A percentile compares a stretch with the other conserved stretches of the same genome.
phyloP scores from a whole-genome alignment of 2,113 vertebrate species.

The Erythrocercus mccallii region DNA sequence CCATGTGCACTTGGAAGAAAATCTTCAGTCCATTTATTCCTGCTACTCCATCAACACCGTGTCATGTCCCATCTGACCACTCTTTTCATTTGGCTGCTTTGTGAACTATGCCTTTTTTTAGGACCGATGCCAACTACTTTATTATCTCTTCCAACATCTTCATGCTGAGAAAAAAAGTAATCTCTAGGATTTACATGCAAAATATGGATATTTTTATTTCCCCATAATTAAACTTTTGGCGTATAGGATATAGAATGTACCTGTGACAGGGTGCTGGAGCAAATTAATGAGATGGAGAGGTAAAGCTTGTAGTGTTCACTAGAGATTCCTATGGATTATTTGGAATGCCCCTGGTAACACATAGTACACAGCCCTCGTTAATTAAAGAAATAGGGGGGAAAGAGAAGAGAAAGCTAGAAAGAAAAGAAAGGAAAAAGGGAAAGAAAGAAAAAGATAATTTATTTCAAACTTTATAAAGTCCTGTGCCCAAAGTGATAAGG shows the following conservation, averaged over 20 bases:
- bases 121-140: neutral
- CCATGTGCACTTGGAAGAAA: neutral
- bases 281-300: neutral
- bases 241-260: neutral
- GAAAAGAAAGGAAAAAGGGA: neutral
- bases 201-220: neutral
- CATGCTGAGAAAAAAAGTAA: neutral
- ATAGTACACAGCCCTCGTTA: neutral
- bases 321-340: neutral
- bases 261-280: constrained; percentile 12
- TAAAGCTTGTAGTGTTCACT: neutral
- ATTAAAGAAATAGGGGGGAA: neutral
- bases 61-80: neutral
- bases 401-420: neutral
- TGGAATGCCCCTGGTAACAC: neutral
- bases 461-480: neutral
- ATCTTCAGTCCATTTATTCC: neutral
- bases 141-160: neutral
- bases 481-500: neutral
- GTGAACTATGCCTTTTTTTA: neutral
- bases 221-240: neutral
- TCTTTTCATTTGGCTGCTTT: neutral
- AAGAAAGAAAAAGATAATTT: neutral
- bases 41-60: neutral
- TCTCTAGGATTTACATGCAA: neutral